These are phyloP conservation scores for Coracopsis vasa DNA, from an alignment of 2,113 vertebrate genomes.

Conservation along the genomic window DNA sequence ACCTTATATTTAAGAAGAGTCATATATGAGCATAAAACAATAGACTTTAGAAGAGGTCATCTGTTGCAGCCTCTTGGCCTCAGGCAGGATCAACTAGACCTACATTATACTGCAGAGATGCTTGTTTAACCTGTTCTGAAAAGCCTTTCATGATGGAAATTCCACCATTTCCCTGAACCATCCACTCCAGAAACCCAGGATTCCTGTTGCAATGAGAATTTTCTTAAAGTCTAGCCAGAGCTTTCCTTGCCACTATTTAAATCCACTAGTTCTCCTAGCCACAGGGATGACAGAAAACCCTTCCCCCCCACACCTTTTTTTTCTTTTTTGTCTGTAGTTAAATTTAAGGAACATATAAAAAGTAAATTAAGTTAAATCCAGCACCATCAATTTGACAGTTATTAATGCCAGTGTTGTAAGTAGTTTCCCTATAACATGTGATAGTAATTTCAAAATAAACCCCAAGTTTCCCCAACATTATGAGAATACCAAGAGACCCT, in stretches of 20 bases:
- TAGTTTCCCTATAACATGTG: background rate
- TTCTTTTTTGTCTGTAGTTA: background rate
- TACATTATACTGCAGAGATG: background rate
- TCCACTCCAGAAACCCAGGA: background rate
- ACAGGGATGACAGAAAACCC: background rate
- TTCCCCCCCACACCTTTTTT: accelerated
- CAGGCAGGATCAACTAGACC: constrained; percentile 2
- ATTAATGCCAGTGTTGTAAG: background rate
- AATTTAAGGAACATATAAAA: background rate
- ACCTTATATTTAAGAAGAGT: background rate
- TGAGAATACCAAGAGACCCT: background rate
- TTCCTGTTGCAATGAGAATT: background rate
- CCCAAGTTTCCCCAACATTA: background rate
- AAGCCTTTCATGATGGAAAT: constrained; percentile 47
- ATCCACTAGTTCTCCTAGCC: background rate
- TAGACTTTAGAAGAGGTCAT: constrained; percentile 18
- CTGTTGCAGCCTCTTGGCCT: constrained; percentile 22
- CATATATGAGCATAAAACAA: background rate
- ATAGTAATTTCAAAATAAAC: background rate
- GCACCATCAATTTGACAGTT: background rate
- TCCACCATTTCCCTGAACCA: background rate
- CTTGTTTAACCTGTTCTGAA: constrained; percentile 43
- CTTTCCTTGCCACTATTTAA: background rate
- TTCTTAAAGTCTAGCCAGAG: background rate
- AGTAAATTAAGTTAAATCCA: background rate